phyloP scores from a whole-genome alignment of 2,113 vertebrate genomes.

The Eupsittula cactorum region DNA sequence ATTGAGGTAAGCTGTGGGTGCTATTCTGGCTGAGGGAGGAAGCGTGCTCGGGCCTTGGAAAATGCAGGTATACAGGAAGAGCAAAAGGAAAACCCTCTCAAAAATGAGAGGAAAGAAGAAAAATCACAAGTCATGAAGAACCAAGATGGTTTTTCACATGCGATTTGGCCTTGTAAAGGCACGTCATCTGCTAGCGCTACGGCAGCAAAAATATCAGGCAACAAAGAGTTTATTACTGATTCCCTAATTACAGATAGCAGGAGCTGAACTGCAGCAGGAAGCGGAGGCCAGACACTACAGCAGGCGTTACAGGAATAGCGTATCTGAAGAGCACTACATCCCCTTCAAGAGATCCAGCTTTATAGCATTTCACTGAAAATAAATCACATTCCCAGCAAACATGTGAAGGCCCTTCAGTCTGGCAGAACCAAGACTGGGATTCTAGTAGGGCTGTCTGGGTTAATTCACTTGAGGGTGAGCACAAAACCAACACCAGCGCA shows the following conservation, averaged over 20 bases:
- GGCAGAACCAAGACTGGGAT: not conserved
- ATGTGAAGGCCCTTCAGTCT: not conserved
- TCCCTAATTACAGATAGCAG: not conserved
- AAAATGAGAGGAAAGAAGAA: rapidly evolving
- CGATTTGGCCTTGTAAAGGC: not conserved
- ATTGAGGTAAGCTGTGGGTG: not conserved
- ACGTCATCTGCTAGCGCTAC: not conserved
- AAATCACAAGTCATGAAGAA: not conserved
- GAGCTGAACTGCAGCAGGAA: conserved; percentile 17
- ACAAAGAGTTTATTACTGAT: not conserved
- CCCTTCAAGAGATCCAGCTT: not conserved
- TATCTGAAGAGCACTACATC: not conserved
- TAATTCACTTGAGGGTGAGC: not conserved
- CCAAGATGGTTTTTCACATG: not conserved
- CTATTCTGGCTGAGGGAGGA: not conserved
- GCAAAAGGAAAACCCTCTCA: not conserved
- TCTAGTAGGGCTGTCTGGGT: not conserved
- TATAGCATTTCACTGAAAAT: not conserved
- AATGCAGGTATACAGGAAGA: not conserved
- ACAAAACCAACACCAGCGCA: not conserved
- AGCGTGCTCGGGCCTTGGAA: not conserved
- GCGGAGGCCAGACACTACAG: not conserved
- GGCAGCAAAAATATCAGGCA: not conserved
- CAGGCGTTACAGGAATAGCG: not conserved
- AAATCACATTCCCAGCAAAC: not conserved